Evolutionary conservation across 2,113 vertebrate genomes (phyloP), one percentile per base, ranked within the genome.

Genomic region (Podocnemis expansa): DNA sequence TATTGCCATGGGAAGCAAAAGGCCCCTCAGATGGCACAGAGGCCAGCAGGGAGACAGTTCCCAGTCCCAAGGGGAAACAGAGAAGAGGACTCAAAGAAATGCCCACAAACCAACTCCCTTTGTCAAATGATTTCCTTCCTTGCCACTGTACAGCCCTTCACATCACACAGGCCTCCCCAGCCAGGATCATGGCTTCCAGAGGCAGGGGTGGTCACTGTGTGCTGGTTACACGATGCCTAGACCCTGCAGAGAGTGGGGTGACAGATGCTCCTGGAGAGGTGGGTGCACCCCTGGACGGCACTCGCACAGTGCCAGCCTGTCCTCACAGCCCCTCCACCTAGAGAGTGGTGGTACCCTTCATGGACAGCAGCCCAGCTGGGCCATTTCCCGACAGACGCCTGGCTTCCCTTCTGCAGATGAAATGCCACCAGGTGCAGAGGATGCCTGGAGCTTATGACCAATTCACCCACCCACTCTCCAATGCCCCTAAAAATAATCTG

Each of bases 21-120:
- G 0, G 80, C 51, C 38, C 55, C 38, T 45, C 58, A 55, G 79
- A 12, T 0, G 0, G 13, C 13, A 10, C 25, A 3, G 7, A 27
- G 73, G 41, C 24, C 13, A 70, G 34, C 60, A n/a, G 60, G 60
- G 1, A 2, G 34, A 67, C 16, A 16, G 63, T 22, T 9, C 58
- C n/a, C n/a, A 70, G 14, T 34, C 19, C 63, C 38, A 21, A 70
- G 63, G 8, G n/a, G 16, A 38, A 70, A 34, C 34, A 34, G n/a
- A 38, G 34, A 8, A 2, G 34, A 38, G n/a, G n/a, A 21, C 63
- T n/a, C 19, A 10, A n/a, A 38, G n/a, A 47, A 70, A 70, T 22
- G 34, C 34, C 19, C 34, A 67, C 34, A 67, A 38, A 34, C 14
- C 34, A 67, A 17, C 16, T 2, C 17, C 63, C 63, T 67, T 19